Conservation (phyloP, 2,797 vertebrate genomes). For the Dromococcyx pavoninus region DNA sequence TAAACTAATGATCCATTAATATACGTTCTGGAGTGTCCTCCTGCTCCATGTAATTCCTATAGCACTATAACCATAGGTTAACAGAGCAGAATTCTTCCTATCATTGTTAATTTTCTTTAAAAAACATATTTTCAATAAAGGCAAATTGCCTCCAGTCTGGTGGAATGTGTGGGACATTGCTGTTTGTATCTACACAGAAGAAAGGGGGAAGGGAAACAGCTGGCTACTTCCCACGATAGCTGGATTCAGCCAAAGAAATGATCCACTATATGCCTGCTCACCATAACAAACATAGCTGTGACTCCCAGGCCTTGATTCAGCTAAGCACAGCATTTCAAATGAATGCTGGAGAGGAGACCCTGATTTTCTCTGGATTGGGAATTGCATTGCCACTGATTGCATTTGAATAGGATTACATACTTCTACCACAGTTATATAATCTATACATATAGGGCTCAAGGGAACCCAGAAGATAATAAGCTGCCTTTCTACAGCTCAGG, state of each 20-base stretch:
- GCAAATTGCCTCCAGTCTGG: not conserved
- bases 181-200: not conserved
- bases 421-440: not conserved
- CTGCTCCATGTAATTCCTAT: constrained; percentile 1
- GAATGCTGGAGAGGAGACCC: not conserved
- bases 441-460: not conserved
- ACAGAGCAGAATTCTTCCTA: not conserved
- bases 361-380: not conserved
- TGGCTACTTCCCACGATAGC: not conserved
- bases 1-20: constrained; percentile 18
- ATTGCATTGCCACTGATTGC: not conserved
- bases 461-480: not conserved
- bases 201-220: not conserved
- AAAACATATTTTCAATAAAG: not conserved
- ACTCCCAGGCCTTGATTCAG: not conserved
- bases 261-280: fast-evolving
- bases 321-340: not conserved
- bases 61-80: not conserved
- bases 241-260: not conserved
- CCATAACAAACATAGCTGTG: not conserved
- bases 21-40: not conserved
- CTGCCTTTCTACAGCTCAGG: not conserved
- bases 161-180: not conserved
- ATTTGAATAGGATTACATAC: not conserved
- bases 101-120: not conserved